Percentiles rank a stretch among this genome's conserved stretches.
Conservation (phyloP, 2,888 invertebrate genomes). For the Entomobrya proxima region DNA sequence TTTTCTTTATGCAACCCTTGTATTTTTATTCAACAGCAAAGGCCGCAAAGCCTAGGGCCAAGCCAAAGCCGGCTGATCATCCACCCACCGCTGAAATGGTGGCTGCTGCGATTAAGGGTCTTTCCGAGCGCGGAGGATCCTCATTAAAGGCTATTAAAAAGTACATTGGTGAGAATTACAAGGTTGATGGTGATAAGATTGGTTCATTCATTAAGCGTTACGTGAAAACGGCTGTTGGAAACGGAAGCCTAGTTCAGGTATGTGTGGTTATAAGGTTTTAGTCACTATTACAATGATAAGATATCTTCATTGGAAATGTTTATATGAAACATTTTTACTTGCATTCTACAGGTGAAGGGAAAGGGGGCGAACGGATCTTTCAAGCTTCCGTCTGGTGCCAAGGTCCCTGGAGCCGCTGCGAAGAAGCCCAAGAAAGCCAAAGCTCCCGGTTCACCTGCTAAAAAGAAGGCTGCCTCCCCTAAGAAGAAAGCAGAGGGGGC, state of each 20-base stretch:
- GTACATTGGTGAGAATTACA: slow-evolving; percentile 81
- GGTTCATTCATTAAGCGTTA: slow-evolving; percentile 82
- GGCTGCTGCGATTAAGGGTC: slow-evolving; percentile 78
- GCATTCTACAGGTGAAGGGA: too few relatives aligned
- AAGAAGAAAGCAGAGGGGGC: slow-evolving; percentile 55
- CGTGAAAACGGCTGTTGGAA: slow-evolving; percentile 80
- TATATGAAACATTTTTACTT: too few relatives aligned
- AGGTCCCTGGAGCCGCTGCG: slow-evolving; percentile 39
- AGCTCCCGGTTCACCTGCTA: slow-evolving; percentile 50
- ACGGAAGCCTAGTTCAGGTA: slow-evolving; percentile 76
- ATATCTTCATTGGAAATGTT: too few relatives aligned
- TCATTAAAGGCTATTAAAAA: slow-evolving; percentile 82
- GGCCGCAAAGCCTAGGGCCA: slow-evolving; percentile 67
- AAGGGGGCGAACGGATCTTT: slow-evolving; percentile 73
- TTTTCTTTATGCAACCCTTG: too few relatives aligned
- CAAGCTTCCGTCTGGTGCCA: slow-evolving; percentile 61
- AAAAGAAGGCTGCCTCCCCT: slow-evolving; percentile 50
- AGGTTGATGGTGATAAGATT: slow-evolving; percentile 81
- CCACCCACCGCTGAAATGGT: slow-evolving; percentile 81
- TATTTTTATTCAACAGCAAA: too few relatives aligned
- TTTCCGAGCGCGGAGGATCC: slow-evolving; percentile 80
- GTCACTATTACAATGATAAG: too few relatives aligned
- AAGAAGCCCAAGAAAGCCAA: slow-evolving; percentile 52
- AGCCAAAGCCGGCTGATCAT: slow-evolving; percentile 77
- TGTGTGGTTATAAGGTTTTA: too few relatives aligned